Conservation (phyloP, 2,113 vertebrate genomes). For the Panthera uncia region DNA sequence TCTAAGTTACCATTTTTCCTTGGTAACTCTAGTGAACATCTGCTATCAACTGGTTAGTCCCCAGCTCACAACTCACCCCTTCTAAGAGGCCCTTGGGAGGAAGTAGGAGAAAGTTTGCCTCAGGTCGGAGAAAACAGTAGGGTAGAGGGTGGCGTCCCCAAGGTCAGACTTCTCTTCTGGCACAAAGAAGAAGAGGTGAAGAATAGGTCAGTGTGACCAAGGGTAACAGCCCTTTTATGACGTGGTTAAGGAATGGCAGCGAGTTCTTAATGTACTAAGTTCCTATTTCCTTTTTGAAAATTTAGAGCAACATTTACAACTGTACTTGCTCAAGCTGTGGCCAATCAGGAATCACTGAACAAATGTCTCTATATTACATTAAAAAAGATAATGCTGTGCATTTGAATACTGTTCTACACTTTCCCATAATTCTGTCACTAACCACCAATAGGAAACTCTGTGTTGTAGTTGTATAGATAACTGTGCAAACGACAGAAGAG, state of each 20-base stretch:
- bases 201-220: slow-evolving; percentile 36
- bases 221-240: neutral
- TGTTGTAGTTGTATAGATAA: neutral
- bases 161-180: neutral
- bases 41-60: neutral
- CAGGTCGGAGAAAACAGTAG: slow-evolving; percentile 51
- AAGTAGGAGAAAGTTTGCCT: slow-evolving; percentile 61
- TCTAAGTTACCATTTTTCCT: neutral
- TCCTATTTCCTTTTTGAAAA: neutral
- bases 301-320: neutral
- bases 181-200: neutral
- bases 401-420: neutral
- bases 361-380: neutral
- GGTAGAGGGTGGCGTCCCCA: slow-evolving; percentile 48
- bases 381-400: neutral
- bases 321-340: neutral
- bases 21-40: neutral
- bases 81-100: neutral
- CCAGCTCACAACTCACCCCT: neutral
- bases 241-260: neutral
- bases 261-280: neutral
- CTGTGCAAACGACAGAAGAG: neutral
- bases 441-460: neutral
- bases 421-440: neutral
- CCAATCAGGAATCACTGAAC: neutral